phyloP scores from a whole-genome alignment of 2,113 vertebrate species.

The Verasper variegatus region DNA sequence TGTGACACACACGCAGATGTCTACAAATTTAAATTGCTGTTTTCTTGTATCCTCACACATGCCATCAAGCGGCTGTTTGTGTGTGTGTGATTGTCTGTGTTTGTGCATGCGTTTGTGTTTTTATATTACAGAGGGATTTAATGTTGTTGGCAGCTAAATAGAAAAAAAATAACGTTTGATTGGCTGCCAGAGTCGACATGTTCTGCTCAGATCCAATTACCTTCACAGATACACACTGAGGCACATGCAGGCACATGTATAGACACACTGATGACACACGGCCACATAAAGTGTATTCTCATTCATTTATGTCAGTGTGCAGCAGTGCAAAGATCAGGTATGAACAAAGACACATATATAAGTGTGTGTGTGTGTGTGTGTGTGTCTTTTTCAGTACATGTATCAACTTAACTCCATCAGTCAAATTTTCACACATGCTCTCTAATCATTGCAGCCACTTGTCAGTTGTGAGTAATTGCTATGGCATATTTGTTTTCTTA shows the following conservation, averaged over 20 bases:
- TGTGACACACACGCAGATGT: conserved; percentile 14
- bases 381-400: not conserved
- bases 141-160: conserved; percentile 61
- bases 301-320: not conserved
- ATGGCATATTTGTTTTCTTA: not conserved
- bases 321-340: not conserved
- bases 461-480: not conserved
- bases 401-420: not conserved
- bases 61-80: not conserved
- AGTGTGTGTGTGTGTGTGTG: too few relatives aligned
- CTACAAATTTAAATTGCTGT: not conserved
- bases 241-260: conserved; percentile 9
- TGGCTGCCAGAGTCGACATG: conserved; percentile 70
- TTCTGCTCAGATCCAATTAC: conserved; percentile 67
- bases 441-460: conserved; percentile 3
- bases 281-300: not conserved
- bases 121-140: conserved; percentile 54
- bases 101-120: conserved; percentile 6
- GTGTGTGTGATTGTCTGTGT: not conserved
- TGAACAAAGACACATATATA: not conserved
- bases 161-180: conserved; percentile 56
- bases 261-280: conserved; percentile 22
- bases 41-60: conserved; percentile 29
- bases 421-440: not conserved
- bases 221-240: conserved; percentile 38